A percentile compares a stretch with the other conserved stretches of the same genome.
phyloP scores from a whole-genome alignment of 2,888 invertebrate genomes.

The Troilus luridus region DNA sequence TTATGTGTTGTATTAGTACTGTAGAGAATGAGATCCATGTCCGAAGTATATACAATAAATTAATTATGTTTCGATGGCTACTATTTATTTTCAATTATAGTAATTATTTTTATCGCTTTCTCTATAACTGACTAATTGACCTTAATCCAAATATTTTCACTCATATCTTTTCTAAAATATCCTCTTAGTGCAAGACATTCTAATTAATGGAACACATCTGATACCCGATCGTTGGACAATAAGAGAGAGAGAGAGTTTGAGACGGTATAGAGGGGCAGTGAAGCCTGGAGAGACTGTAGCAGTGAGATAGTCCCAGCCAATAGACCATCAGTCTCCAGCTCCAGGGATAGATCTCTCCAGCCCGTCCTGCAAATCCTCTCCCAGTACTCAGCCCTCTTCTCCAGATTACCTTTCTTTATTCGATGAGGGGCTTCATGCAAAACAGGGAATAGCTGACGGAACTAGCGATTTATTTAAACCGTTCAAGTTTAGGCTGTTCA shows the following conservation, averaged over 20 bases:
- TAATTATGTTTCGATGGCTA: too few relatives aligned
- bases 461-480: not conserved
- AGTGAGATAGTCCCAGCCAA: not conserved
- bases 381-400: not conserved
- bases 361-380: not conserved
- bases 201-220: not conserved
- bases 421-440: not conserved
- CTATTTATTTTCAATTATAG: too few relatives aligned
- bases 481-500: not conserved
- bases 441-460: not conserved
- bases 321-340: conserved; percentile 19
- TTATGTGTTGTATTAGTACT: too few relatives aligned
- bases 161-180: not conserved
- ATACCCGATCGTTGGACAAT: not conserved
- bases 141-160: too few relatives aligned
- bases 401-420: not conserved
- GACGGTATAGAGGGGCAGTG: not conserved
- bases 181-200: not conserved
- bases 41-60: too few relatives aligned
- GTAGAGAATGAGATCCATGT: too few relatives aligned
- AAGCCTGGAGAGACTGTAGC: not conserved
- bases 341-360: conserved; percentile 17
- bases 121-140: too few relatives aligned
- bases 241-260: not conserved
- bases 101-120: too few relatives aligned